Evolutionary conservation across 2,113 vertebrate species (phyloP).

Genomic region (Eublepharis macularius): DNA sequence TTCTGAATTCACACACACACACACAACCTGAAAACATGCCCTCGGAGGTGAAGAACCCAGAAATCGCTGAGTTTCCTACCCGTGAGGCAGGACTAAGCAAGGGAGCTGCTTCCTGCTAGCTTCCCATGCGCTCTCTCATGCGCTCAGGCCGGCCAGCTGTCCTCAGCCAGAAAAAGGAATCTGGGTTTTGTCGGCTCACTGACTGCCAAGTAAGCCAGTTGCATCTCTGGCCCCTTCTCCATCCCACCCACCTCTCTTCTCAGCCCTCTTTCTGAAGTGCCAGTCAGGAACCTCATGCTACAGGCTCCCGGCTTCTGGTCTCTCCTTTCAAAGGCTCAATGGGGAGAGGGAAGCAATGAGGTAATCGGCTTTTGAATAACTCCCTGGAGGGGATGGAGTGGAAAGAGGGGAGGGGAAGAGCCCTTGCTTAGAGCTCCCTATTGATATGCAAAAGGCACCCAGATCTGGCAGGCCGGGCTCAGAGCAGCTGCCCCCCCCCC

Average conservation of each 20-base stretch:
- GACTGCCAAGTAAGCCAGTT: background rate
- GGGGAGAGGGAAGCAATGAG: background rate
- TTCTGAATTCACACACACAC: too few relatives aligned
- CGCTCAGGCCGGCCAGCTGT: background rate
- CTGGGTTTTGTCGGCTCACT: background rate
- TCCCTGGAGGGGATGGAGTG: background rate
- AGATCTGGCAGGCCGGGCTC: too few relatives aligned
- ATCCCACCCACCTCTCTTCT: background rate
- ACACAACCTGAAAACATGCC: too few relatives aligned
- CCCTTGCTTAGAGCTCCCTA: background rate
- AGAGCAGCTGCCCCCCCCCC: background rate
- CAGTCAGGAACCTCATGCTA: background rate
- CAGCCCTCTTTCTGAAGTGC: background rate
- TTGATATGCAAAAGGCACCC: background rate
- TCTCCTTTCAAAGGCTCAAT: background rate
- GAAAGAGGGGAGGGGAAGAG: background rate
- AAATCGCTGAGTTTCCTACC: too few relatives aligned
- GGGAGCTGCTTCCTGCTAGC: background rate
- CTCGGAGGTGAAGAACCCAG: too few relatives aligned
- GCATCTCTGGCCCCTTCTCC: background rate
- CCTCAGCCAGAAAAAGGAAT: too few relatives aligned
- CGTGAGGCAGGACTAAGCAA: too few relatives aligned
- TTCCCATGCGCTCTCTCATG: fast-evolving
- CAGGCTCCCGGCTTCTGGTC: background rate
- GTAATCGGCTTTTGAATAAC: background rate